phyloP scores from a whole-genome alignment of 64 coral and sea anemone genomes.

The Catalaphyllia jardinei region DNA sequence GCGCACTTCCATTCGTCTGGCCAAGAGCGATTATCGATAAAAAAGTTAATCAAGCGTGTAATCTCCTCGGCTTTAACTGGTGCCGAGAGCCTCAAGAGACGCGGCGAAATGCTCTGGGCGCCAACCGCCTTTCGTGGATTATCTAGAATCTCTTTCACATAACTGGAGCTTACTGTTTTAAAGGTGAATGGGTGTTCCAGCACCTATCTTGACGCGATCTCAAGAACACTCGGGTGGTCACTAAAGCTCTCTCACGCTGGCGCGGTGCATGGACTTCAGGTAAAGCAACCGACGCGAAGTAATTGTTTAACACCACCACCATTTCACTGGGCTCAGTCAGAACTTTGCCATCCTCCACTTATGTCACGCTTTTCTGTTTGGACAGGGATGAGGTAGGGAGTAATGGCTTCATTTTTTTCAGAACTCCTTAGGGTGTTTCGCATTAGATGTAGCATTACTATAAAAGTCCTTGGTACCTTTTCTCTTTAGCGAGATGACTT shows the following conservation, averaged over 20 bases:
- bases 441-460: constrained; percentile 15
- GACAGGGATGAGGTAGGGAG: constrained; percentile 4
- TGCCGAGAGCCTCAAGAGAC: constrained; percentile 40
- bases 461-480: constrained; percentile 42
- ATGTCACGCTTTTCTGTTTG: constrained; percentile 29
- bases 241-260: neutral
- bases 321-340: constrained; percentile 11
- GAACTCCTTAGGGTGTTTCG: constrained; percentile 55
- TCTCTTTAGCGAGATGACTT: constrained; percentile 56
- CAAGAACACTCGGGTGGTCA: constrained; percentile 28
- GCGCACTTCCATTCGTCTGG: constrained; percentile 57
- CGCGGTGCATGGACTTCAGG: too few relatives aligned
- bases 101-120: too few relatives aligned
- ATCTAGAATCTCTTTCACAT: constrained; percentile 45
- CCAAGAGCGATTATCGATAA: constrained; percentile 24
- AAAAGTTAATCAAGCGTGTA: constrained; percentile 19
- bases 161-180: constrained; percentile 21
- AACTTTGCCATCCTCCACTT: constrained; percentile 18
- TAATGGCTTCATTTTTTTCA: constrained; percentile 55
- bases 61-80: constrained; percentile 37
- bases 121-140: constrained; percentile 37
- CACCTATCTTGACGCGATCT: constrained; percentile 5
- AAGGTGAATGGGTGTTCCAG: constrained; percentile 1
- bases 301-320: constrained; percentile 22
- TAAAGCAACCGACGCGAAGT: neutral